Conservation (phyloP, 30 jellyfish, hydroid and myxozoan genomes). For the Hydractinia symbiolongicarpus region DNA sequence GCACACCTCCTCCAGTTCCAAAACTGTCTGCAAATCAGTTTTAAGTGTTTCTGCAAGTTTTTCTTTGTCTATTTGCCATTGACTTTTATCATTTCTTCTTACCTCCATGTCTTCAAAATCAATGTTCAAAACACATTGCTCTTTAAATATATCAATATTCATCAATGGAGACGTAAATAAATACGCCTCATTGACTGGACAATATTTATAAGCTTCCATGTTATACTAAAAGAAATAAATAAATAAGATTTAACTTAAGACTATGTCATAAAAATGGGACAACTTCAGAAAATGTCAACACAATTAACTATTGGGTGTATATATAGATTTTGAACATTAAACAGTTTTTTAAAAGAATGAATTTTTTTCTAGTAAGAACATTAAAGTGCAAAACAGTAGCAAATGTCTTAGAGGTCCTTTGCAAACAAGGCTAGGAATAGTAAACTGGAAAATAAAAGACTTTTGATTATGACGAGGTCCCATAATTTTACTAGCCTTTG, state of each 20-base stretch:
- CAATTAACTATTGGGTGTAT: too few species aligned
- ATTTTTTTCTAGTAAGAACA: too few species aligned
- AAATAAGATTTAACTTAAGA: not conserved
- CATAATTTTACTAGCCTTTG: too few species aligned
- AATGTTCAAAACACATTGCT: not conserved
- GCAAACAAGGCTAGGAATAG: too few species aligned
- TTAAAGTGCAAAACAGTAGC: too few species aligned
- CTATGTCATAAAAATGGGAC: too few species aligned
- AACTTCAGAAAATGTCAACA: too few species aligned
- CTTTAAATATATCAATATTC: conserved; percentile 5
- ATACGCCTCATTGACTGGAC: conserved; percentile 26
- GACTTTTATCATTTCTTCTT: not conserved
- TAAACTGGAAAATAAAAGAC: too few species aligned
- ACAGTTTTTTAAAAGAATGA: too few species aligned
- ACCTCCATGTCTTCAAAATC: not conserved
- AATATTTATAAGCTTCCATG: not conserved
- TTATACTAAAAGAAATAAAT: not conserved
- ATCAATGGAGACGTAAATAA: conserved; percentile 24
- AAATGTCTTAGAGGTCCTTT: too few species aligned
- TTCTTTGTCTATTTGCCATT: conserved; percentile 22
- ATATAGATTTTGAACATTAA: too few species aligned
- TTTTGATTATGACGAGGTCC: too few species aligned
- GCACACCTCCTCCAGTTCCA: conserved; percentile 52
- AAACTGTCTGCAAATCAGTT: conserved; percentile 50
- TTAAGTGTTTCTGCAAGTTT: conserved; percentile 29